Evolutionary conservation across 2,888 invertebrate genomes (phyloP), one percentile per base, ranked within the genome.

Genomic region (Caenorhabditis macrosperma): DNA sequence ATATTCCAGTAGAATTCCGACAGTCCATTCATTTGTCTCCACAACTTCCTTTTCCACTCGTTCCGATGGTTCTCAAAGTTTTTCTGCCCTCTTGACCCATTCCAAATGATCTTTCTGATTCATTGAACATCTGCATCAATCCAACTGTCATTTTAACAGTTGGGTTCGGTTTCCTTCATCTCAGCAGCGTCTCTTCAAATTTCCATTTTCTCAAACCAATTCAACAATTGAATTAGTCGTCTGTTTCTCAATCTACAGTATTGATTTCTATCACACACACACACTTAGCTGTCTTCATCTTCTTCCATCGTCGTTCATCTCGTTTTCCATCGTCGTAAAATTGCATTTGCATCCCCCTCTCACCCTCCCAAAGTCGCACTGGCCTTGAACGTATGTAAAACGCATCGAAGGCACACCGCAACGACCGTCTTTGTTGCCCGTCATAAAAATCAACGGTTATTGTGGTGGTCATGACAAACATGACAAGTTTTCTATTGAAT

Each of bases 391-490:
- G 59, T n/a, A n/a, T n/a, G n/a, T 66, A 54, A 72, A 66, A 68
- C 44, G 67, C 61, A 57, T 57, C 59, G 72, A 72, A 74, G 67
- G 72, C 63, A 71, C 71, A 72, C 67, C 55, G 61, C 55, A 66
- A 52, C 72, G 54, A 61, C 67, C 71, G 61, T 63, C 68, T 57
- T 77, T 77, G 69, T 77, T 64, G 71, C 69, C 69, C 55, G 55
- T 68, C 81, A 85, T 85, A 85, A 85, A 85, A 85, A 81, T 85
- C 82, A 85, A 85, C 85, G 85, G 85, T 85, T 83, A 85, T 85
- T 85, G 84, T 82, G 66, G 81, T 64, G 78, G 79, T 68, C 72
- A 66, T 78, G 69, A 71, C 71, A 78, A 77, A 64, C 72, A 66
- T 78, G 69, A 71, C 71, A 78, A 78, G 71, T 71, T 78, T 74